Base-by-base conservation (phyloP, 2,797 vertebrate species). In the Sebastes iracundus region DNA sequence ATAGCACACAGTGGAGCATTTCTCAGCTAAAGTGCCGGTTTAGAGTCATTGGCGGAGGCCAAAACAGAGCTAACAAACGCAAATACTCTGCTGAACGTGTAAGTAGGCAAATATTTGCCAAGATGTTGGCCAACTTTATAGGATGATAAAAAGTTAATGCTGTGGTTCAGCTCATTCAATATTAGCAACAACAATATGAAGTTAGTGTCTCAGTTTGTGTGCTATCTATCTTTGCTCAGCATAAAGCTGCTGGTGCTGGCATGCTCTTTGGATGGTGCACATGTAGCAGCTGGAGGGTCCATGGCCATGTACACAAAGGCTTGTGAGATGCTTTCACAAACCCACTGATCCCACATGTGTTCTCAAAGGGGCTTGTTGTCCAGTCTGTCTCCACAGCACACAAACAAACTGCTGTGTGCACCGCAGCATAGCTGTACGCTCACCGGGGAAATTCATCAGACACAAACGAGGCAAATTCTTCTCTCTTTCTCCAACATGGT, bases 301-400 rank as follows among this genome's bases (percentile, higher is more conserved):
- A 38, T 58, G 30, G 55, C 56, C 64, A 7, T 64, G 63, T 65
- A 18, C 35, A 70, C 75, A 55, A 55, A 77, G 72, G 70, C 72
- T 74, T 60, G 68, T 18, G 22, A 60, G 71, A 35, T 61, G 75
- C 27, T 46, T 85, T 66, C 67, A 77, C 49, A 84, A 77, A 81
- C 25, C 63, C 77, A 66, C 35, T 52, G 33, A 86, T 72, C 60
- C 82, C 66, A 61, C 66, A 28, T 70, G 81, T 83, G 78, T 69
- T 78, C 69, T 72, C 59, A 81, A 67, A 28, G 63, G 52, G 42
- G 49, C 58, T 55, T 23, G 42, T 56, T 79, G 77, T 59, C 66
- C 67, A n/a, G 53, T 58, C 62, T 52, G 63, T 75, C 74, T 85
- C 55, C 38, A 46, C 25, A 72, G 52, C 30, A 79, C 63, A 76